Percentiles rank a stretch among this genome's conserved stretches.
Conservation (phyloP, 2,797 vertebrate genomes). For the Malacoraja senta region DNA sequence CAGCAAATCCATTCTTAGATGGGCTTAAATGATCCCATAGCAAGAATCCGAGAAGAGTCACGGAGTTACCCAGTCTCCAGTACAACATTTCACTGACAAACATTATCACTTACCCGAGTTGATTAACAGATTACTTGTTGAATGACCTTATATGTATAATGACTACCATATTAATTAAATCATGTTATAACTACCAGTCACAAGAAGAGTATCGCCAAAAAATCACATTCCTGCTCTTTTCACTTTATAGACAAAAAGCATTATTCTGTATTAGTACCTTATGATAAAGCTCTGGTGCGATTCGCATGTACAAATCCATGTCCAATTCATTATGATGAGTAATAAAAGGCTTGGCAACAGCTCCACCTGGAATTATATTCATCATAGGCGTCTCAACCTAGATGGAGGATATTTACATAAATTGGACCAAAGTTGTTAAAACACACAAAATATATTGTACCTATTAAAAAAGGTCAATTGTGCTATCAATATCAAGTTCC, state of each 20-base stretch:
- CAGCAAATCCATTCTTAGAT: neutral
- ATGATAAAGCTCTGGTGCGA: conserved; percentile 94
- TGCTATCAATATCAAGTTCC: neutral
- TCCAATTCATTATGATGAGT: conserved; percentile 94
- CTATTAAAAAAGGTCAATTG: neutral
- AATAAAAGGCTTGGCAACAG: conserved; percentile 87
- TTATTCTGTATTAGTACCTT: conserved; percentile 63
- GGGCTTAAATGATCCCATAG: neutral
- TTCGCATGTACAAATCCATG: conserved; percentile 96
- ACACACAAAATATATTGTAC: neutral
- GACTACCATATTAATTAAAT: neutral
- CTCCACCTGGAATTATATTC: conserved; percentile 93
- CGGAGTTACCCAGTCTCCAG: neutral
- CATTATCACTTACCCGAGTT: neutral
- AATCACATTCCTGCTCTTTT: neutral
- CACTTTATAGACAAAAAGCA: neutral
- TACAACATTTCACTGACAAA: neutral
- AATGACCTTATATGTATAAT: neutral
- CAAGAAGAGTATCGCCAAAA: neutral
- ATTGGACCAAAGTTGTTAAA: neutral
- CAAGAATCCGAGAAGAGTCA: neutral
- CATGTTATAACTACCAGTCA: neutral
- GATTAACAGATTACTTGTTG: neutral
- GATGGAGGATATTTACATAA: conserved; percentile 37
- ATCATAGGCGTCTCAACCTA: conserved; percentile 98